Evolutionary conservation across 2,888 invertebrate genomes (phyloP), one percentile per base, ranked within the genome.

Genomic region (Biston betularia): DNA sequence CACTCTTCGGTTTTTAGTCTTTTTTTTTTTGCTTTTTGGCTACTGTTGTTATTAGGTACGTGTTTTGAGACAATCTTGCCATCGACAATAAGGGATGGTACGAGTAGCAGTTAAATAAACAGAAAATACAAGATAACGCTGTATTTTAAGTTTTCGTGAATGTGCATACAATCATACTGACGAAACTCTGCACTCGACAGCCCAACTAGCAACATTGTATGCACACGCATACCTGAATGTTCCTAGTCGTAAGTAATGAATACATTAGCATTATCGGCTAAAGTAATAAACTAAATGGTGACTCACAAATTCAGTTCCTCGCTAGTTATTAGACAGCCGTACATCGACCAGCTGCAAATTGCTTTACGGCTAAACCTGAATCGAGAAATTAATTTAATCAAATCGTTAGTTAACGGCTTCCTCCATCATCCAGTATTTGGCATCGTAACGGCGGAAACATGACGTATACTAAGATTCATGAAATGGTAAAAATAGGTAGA

Each of bases 391-490:
- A 74, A 74, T 74, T 71, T 66, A 65, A 75, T 75, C 74, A 75
- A 80, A 81, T 79, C 68, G 59, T 40, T 33, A 24, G 53, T 58
- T n/a, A 52, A 57, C 15, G 11, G 38, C 53, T 60, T 65, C 56
- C 61, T 66, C 55, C 40, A 56, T 15, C 65, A 49, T 65, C 55
- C 59, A 70, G 48, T 66, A 75, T 82, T 81, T 81, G 81, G 79
- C 80, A 81, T 72, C 68, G 67, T 69, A 68, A 75, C 78, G 80
- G 72, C 81, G 82, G 82, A 84, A 80, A 78, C 78, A 76, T 83
- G 83, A 83, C 84, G 83, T 79, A 81, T 79, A 68, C 67, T 65
- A 68, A 64, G 65, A 75, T 74, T 75, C 75, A 77, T 75, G 71
- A 70, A 65, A 75, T 77, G 68, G 68, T 73, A 65, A 65, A 65